A percentile compares a stretch with the other conserved stretches of the same genome.
Evolutionary conservation across 64 coral and sea anemone genomes (phyloP).

Genomic region (Porites australiensis): DNA sequence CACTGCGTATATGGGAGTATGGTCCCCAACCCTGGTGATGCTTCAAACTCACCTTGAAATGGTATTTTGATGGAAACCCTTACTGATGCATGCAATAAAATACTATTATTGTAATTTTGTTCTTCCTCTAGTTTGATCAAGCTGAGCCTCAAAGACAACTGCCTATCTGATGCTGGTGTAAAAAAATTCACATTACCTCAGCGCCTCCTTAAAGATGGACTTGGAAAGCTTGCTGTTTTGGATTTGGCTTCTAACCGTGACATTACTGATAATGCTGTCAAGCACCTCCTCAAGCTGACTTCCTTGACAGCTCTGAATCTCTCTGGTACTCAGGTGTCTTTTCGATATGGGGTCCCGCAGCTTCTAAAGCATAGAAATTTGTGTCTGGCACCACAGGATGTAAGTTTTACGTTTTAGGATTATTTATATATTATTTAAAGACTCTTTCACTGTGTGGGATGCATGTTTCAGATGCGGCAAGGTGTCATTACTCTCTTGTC

Average conservation of each 20-base stretch:
- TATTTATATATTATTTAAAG: no score
- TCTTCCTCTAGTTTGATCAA: slow-evolving; percentile 62
- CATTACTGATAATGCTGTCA: slow-evolving; percentile 64
- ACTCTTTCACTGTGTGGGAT: no score
- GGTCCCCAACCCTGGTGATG: no score
- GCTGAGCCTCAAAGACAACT: slow-evolving; percentile 86
- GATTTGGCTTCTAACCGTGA: slow-evolving; percentile 81
- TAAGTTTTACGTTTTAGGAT: not conserved
- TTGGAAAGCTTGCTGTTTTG: slow-evolving; percentile 53
- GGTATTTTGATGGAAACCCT: no score
- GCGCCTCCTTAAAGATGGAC: slow-evolving; percentile 69
- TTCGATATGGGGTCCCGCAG: slow-evolving; percentile 10
- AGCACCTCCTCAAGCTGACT: slow-evolving; percentile 57
- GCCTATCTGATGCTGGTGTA: slow-evolving; percentile 80
- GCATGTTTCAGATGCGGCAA: no score
- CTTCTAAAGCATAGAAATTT: slow-evolving; percentile 5
- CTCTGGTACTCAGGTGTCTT: slow-evolving; percentile 67
- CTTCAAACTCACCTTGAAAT: no score
- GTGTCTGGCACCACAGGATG: not conserved
- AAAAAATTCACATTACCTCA: slow-evolving; percentile 75
- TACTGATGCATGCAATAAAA: no score
- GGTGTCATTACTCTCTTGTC: no score
- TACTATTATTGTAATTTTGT: not conserved
- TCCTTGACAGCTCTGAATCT: slow-evolving; percentile 76
- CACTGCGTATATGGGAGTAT: no score